phyloP scores from a whole-genome alignment of 2,113 vertebrate genomes.

The Lepidothrix coronata region DNA sequence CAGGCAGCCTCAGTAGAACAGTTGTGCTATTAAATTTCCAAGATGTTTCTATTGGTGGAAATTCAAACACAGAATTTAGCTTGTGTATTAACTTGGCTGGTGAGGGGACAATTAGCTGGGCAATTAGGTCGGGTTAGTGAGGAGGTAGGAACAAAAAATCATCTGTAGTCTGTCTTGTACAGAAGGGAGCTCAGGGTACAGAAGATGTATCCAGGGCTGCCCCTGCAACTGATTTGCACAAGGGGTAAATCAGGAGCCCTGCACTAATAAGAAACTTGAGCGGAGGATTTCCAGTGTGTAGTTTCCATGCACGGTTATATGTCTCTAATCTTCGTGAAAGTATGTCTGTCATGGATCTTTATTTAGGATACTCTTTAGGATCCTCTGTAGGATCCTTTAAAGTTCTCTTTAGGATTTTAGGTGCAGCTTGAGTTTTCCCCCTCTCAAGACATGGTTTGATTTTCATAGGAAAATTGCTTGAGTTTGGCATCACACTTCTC shows the following conservation, averaged over 20 bases:
- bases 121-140: background rate
- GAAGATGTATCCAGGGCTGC: background rate
- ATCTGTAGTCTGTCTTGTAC: background rate
- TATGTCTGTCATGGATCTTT: background rate
- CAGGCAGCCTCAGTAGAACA: background rate
- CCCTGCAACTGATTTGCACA: background rate
- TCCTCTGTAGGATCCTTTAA: background rate
- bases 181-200: background rate
- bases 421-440: background rate
- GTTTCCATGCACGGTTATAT: fast-evolving
- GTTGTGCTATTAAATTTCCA: background rate
- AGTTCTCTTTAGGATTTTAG: background rate
- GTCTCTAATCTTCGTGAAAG: background rate
- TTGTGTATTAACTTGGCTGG: background rate
- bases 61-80: background rate
- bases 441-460: background rate
- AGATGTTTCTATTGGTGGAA: background rate
- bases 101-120: background rate
- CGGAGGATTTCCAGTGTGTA: background rate
- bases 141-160: background rate
- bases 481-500: background rate
- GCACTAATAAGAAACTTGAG: background rate
- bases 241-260: background rate
- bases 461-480: background rate
- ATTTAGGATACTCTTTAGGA: background rate